phyloP scores from a whole-genome alignment of 1,140 invertebrate genomes.

The Leucophenga varia region DNA sequence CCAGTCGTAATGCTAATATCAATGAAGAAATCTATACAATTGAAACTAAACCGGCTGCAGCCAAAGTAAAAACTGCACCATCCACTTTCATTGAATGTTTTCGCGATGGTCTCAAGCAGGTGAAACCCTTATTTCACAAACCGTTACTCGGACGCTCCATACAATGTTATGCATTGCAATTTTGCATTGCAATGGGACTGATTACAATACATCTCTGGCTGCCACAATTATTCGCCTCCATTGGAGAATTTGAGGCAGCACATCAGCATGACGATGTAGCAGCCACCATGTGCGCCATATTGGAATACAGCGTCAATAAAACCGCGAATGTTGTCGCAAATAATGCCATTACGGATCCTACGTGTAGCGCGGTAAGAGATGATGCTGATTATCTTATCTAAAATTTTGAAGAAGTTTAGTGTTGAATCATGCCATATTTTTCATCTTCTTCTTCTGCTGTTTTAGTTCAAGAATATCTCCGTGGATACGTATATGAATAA shows the following conservation, averaged over 20 bases:
- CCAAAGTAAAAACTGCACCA: slow-evolving; percentile 9
- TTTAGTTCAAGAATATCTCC: slow-evolving; percentile 40
- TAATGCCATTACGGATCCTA: too few relatives aligned
- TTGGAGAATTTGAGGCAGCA: slow-evolving; percentile 42
- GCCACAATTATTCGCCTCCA: slow-evolving; percentile 50
- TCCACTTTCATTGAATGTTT: slow-evolving; percentile 32
- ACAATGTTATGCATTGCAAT: slow-evolving; percentile 48
- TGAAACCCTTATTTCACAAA: slow-evolving; percentile 47
- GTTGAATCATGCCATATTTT: neutral
- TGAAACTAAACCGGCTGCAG: slow-evolving; percentile 26
- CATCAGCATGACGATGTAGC: slow-evolving; percentile 9
- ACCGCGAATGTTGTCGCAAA: too few relatives aligned
- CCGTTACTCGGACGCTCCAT: slow-evolving; percentile 36
- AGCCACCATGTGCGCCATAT: slow-evolving; percentile 42
- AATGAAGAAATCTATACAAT: slow-evolving; percentile 43
- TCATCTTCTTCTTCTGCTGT: neutral
- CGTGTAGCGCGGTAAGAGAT: too few relatives aligned
- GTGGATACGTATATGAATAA: slow-evolving; percentile 61
- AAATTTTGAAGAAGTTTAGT: neutral
- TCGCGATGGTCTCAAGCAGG: slow-evolving; percentile 33
- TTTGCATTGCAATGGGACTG: slow-evolving; percentile 48
- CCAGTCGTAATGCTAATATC: slow-evolving; percentile 24
- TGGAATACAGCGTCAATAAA: slow-evolving; percentile 46
- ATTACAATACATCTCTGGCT: slow-evolving; percentile 53
- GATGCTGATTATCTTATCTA: neutral